Conservation (phyloP, 2,888 invertebrate species). For the Tortrix viridana region DNA sequence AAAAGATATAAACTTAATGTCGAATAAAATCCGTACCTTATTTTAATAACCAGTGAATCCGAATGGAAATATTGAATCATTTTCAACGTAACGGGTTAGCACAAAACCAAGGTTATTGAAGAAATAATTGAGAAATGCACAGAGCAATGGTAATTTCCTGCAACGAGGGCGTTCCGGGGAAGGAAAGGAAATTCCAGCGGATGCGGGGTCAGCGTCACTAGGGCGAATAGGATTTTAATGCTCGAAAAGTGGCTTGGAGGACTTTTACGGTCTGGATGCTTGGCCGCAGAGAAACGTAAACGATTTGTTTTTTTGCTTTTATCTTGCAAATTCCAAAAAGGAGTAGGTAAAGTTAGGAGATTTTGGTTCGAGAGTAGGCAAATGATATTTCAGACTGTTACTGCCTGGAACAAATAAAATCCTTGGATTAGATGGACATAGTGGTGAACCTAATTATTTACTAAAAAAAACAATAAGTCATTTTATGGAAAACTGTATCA, state of each 20-base stretch:
- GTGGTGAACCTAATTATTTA: too few species aligned
- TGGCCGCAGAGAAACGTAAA: background rate
- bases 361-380: too few species aligned
- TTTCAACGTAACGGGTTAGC: constrained; percentile 22
- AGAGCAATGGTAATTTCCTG: constrained; percentile 33
- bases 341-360: too few species aligned
- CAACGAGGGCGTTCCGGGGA: constrained; percentile 26
- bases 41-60: constrained; percentile 14
- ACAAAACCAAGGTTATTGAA: constrained; percentile 37
- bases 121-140: constrained; percentile 41
- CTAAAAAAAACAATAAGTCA: too few species aligned
- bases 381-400: too few species aligned
- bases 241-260: constrained; percentile 22
- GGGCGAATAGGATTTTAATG: constrained; percentile 33
- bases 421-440: too few species aligned
- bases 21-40: constrained; percentile 13
- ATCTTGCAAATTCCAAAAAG: too few species aligned
- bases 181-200: constrained; percentile 25
- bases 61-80: constrained; percentile 15
- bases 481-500: too few species aligned
- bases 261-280: constrained; percentile 20
- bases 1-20: constrained; percentile 3
- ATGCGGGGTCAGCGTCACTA: constrained; percentile 25
- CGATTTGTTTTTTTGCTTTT: background rate
- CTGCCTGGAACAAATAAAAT: too few species aligned